Evolutionary conservation across 2,113 vertebrate species (phyloP), one percentile per base, ranked within the genome.

Genomic region (Ptilonorhynchus violaceus): DNA sequence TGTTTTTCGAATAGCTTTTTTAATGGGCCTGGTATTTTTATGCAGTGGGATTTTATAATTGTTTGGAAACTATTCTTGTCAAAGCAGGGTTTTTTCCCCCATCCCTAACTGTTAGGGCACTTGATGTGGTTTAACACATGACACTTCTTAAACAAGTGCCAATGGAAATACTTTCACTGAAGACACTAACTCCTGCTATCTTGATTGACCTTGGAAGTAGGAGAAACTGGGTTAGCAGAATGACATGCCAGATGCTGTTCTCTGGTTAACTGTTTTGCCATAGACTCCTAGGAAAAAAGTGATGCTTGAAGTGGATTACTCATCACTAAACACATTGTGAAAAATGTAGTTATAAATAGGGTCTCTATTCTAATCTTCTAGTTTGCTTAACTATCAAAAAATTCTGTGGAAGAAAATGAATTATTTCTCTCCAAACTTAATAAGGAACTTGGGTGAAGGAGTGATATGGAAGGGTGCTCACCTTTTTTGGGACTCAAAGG

Each of bases 41-140:
- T 70, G 42, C 42, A 35, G 6, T 4, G 3, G 27, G 37, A 70
- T 46, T 74, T 13, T 60, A 4, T 28, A 16, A 22, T 59, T 64
- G 5, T 64, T 75, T 70, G 64, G 15, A 47, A 88, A 73, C 28
- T 28, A 2, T 10, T 74, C 12, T 35, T 80, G 22, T 74, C 13
- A 41, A 81, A 83, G 18, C 8, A 62, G 37, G 4, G 2, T 0
- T 1, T 4, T 78, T 67, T 11, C 11, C 7, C 17, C 11, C 5
- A 13, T 53, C 16, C 10, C 3, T 85, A 42, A 47, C 11, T 3
- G 18, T n/a, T 41, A 55, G 17, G 15, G 47, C 33, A 41, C 4
- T 55, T 68, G 50, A 37, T 7, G 6, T 22, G 4, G 28, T 69
- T 91, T 68, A 77, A 91, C 89, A 35, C 1, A n/a, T n/a, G n/a